A percentile compares a stretch with the other conserved stretches of the same genome.
Conservation (phyloP, 2,113 vertebrate species). For the Larimichthys polyactis region DNA sequence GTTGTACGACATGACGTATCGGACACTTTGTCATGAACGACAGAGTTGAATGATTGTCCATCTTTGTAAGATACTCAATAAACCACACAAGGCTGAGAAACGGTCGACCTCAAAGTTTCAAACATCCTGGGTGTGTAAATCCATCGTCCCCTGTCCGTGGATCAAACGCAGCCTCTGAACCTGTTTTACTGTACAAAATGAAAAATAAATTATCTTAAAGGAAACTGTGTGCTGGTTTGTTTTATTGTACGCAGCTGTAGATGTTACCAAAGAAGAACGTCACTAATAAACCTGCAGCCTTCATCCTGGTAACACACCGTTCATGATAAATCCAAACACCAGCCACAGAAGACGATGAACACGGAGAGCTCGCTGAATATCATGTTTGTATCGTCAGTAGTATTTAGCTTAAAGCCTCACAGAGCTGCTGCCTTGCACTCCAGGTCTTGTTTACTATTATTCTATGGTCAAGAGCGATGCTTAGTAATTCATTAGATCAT, state of each 20-base stretch:
- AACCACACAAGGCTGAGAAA: slow-evolving; percentile 22
- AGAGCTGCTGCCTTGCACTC: too few species aligned
- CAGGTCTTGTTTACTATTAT: too few species aligned
- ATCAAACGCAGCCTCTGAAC: slow-evolving; percentile 48
- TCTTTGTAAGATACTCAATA: slow-evolving; percentile 64
- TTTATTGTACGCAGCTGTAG: not conserved
- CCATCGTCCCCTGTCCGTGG: slow-evolving; percentile 18
- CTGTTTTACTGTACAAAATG: slow-evolving; percentile 82
- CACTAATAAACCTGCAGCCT: not conserved
- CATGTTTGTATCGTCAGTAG: too few species aligned
- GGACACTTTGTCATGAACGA: slow-evolving; percentile 6
- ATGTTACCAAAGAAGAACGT: not conserved
- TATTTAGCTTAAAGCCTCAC: too few species aligned
- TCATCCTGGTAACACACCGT: too few species aligned
- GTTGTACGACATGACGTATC: slow-evolving; percentile 5
- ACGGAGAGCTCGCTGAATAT: too few species aligned
- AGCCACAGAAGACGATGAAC: too few species aligned
- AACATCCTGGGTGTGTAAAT: slow-evolving; percentile 37
- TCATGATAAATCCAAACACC: too few species aligned
- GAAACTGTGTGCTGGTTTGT: slow-evolving; percentile 16
- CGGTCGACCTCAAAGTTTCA: slow-evolving; percentile 2
- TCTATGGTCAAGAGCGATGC: too few species aligned
- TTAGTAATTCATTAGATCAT: too few species aligned
- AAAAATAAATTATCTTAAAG: slow-evolving; percentile 81
- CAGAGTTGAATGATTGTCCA: slow-evolving; percentile 25